Evolutionary conservation across 2,113 vertebrate species (phyloP), one percentile per base, ranked within the genome.

Genomic region (Synchiropus splendidus): DNA sequence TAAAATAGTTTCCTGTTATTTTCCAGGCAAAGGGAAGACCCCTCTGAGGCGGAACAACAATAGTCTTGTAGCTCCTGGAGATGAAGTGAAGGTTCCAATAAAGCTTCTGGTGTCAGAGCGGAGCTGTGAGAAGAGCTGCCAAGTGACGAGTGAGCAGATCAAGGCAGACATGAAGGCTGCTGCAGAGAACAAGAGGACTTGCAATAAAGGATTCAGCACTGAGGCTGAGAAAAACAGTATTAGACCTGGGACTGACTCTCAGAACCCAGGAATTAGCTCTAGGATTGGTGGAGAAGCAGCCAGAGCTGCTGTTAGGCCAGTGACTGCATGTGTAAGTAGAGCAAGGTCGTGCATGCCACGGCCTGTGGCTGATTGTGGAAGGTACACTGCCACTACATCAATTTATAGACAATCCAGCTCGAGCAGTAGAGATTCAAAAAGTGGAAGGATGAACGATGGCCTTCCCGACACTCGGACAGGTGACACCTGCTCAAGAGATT

Each of bases 121-220:
- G 77, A 90, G 90, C 82, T 96, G 90, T 80, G 95, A 98, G 67
- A 97, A 97, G 74, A 92, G 94, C 70, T 98, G 95, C 73, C 95
- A 98, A 78, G 95, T 97, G 72, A 97, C 89, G 71, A 98, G 95
- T 12, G 95, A 98, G 61, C 95, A 97, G 78, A 98, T 98, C 64
- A 98, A 98, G 71, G 94, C 94, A 4, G 95, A 98, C 74, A 97
- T 97, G 89, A 98, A 97, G 74, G 92, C 92, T 18, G 91, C 94
- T 45, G 88, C 78, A 18, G 95, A 98, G 59, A 82, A 11, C 51
- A 58, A 31, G 18, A 65, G 51, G 75, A 79, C 18, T n/a, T 49
- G n/a, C 27, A n/a, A 18, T 15, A 72, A 67, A 45, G 58, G 56
- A 15, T 0, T 48, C 2, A 8, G 16, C 6, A 16, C 38, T 4